Evolutionary conservation across 1,140 invertebrate genomes (phyloP), one percentile per base, ranked within the genome.

Genomic region (Lordiphosa mommai): DNA sequence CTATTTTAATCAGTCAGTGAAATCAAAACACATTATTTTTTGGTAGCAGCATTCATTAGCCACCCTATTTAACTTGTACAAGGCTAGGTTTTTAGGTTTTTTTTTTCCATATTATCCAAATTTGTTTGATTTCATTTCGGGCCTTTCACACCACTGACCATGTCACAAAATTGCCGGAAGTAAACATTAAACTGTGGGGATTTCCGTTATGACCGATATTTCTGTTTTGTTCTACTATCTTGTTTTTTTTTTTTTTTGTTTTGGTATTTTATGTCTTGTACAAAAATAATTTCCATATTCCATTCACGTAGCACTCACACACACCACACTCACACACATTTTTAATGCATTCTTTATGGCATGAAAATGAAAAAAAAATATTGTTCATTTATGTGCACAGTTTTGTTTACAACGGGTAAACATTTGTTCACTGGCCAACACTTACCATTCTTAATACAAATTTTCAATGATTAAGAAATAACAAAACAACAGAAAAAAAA

Each of bases 401-500:
- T 56, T 53, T 59, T 55, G 53, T 61, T 55, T 55, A 56, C 53
- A 52, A 23, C 20, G 47, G 27, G 36, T 44, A 17, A 44, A 37
- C n/a, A 23, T 34, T 38, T 49, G 37, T 40, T 61, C 46, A 23
- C 34, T 38, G 9, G 30, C 41, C 37, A 49, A 44, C 59, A 79
- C 73, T 79, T 76, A 79, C 73, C 73, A 79, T 79, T 65, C 73
- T 69, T 8, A 38, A 33, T 30, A 47, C 41, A 55, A 41, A 41
- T 20, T 23, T 40, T 38, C 5, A 38, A 41, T 37, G 17, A 27
- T 37, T 37, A 67, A 48, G 9, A 20, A 50, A 27, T 38, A 51
- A 32, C 43, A 36, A 13, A 40, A 29, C 4, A 55, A 33, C 33
- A 33, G 36, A 43, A 53, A 32, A 27, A 37, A 41, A 33, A 37